Percentiles rank a stretch among this genome's conserved stretches.
Evolutionary conservation across 1,140 invertebrate species (phyloP).

Genomic region (Saccostrea cuccullata): DNA sequence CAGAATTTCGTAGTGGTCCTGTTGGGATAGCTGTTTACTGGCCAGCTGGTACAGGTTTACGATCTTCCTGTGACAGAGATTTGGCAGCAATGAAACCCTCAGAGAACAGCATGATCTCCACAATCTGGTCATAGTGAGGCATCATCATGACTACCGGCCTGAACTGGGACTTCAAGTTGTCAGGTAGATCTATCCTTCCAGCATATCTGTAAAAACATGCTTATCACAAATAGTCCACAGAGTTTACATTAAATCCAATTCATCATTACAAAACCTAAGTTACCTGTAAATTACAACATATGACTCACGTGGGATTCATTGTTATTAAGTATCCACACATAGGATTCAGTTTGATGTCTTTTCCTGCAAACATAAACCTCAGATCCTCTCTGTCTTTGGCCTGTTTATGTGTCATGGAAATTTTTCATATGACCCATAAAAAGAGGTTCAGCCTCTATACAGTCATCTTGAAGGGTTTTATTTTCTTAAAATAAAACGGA

Average conservation of each 20-base stretch:
- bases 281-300: not conserved
- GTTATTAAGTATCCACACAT: constrained; percentile 78
- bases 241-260: too few species aligned
- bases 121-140: constrained; percentile 92
- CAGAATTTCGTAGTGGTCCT: constrained; percentile 97
- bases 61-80: constrained; percentile 90
- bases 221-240: too few species aligned
- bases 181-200: constrained; percentile 84
- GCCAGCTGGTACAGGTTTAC: constrained; percentile 93
- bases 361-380: constrained; percentile 78
- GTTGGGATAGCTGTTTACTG: constrained; percentile 92
- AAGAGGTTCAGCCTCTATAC: too few species aligned
- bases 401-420: constrained; percentile 47
- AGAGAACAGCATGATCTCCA: constrained; percentile 90
- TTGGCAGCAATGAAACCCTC: constrained; percentile 82
- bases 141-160: constrained; percentile 95
- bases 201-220: constrained; percentile 67
- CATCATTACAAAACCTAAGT: too few species aligned
- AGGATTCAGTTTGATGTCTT: constrained; percentile 76
- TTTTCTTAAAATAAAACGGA: too few species aligned
- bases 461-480: too few species aligned
- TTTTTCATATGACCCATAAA: too few species aligned
- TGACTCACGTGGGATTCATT: constrained; percentile 86
- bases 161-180: constrained; percentile 84
- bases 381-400: constrained; percentile 71